A percentile compares a stretch with the other conserved stretches of the same genome.
Conservation (phyloP, 2,888 invertebrate genomes). For the Lissocephala sabroskyi region DNA sequence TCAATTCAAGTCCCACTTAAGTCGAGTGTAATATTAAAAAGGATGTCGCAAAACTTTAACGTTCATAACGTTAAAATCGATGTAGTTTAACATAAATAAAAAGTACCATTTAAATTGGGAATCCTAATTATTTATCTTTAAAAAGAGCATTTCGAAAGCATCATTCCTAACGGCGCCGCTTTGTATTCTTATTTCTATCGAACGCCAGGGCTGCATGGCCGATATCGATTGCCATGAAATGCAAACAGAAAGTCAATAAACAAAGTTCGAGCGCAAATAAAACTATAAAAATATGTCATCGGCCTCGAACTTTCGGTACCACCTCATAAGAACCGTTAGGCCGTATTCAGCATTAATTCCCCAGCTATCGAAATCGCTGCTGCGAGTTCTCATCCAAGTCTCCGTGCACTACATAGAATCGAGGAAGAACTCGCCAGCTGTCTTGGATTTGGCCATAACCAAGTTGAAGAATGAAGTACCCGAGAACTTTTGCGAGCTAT, state of each 20-base stretch:
- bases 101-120: too few relatives aligned
- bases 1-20: conserved; percentile 7
- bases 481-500: conserved; percentile 74
- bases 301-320: conserved; percentile 66
- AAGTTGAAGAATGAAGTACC: conserved; percentile 71
- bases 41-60: neutral
- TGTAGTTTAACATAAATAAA: too few relatives aligned
- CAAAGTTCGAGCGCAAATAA: too few relatives aligned
- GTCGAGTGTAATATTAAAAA: conserved; percentile 5
- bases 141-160: neutral
- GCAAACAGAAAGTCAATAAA: too few relatives aligned
- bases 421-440: conserved; percentile 70
- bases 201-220: too few relatives aligned
- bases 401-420: conserved; percentile 72
- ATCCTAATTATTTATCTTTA: neutral
- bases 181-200: too few relatives aligned
- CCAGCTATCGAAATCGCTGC: conserved; percentile 69
- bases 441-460: conserved; percentile 69
- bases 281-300: too few relatives aligned
- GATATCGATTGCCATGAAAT: too few relatives aligned
- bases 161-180: too few relatives aligned
- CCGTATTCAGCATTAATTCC: conserved; percentile 68
- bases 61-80: too few relatives aligned
- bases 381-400: conserved; percentile 72
- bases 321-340: conserved; percentile 63